Evolutionary conservation across 1,140 invertebrate species (phyloP).

Genomic region (Magallana ariakensis): DNA sequence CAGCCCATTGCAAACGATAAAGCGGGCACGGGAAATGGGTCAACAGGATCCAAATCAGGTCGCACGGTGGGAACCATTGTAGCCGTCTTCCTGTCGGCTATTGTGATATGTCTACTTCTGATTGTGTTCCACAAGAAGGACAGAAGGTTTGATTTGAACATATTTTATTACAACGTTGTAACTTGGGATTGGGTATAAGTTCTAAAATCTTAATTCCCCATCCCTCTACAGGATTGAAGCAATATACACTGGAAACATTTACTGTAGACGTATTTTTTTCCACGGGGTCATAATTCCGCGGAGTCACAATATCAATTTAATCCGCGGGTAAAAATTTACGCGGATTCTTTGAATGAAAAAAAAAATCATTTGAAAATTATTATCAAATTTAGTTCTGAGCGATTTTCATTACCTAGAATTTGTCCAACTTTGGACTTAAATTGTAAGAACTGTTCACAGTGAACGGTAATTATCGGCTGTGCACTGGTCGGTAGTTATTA

Average conservation of each 20-base stretch:
- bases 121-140: conserved; percentile 72
- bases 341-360: too few species aligned
- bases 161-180: background rate
- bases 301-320: too few species aligned
- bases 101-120: conserved; percentile 67
- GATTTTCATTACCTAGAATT: too few species aligned
- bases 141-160: conserved; percentile 64
- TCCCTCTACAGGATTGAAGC: background rate
- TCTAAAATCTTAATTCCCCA: background rate
- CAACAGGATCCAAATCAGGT: conserved; percentile 23
- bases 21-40: background rate
- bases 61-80: conserved; percentile 63
- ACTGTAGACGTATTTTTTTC: too few species aligned
- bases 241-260: background rate
- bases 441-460: too few species aligned
- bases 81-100: conserved; percentile 63
- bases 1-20: background rate
- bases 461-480: too few species aligned
- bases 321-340: too few species aligned
- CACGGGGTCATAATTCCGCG: too few species aligned
- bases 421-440: too few species aligned
- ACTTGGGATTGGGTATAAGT: background rate
- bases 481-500: too few species aligned
- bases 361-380: too few species aligned
- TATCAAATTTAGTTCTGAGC: too few species aligned